A percentile compares a stretch with the other conserved stretches of the same genome.
phyloP scores from a whole-genome alignment of 2,888 invertebrate genomes.

The Netelia virgata region DNA sequence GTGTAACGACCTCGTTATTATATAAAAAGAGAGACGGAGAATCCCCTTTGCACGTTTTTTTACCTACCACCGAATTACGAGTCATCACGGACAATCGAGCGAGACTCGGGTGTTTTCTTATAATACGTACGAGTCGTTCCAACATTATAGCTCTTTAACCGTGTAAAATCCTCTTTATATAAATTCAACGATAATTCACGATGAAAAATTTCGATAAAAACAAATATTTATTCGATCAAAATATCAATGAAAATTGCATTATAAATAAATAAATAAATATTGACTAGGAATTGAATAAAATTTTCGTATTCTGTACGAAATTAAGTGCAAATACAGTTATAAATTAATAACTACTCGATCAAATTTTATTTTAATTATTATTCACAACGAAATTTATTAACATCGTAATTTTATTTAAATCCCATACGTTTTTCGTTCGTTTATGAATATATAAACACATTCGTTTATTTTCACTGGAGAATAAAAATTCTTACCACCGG shows the following conservation, averaged over 20 bases:
- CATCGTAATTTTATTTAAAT: not conserved
- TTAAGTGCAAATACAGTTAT: no score
- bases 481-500: no score
- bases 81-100: slow-evolving; percentile 25
- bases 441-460: not conserved
- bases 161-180: no score
- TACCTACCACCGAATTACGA: not conserved
- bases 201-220: not conserved
- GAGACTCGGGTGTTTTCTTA: not conserved
- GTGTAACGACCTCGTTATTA: slow-evolving; percentile 45
- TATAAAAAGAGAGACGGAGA: slow-evolving; percentile 22
- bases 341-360: no score
- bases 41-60: not conserved
- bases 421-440: not conserved
- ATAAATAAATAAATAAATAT: not conserved
- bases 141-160: no score
- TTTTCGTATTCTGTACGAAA: no score
- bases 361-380: no score
- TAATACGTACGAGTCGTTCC: no score
- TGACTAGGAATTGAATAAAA: no score
- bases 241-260: not conserved
- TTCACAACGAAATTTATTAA: no score
- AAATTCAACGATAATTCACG: not conserved
- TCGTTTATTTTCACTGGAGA: no score
- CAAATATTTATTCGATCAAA: not conserved